Evolutionary conservation across 2,797 vertebrate species (phyloP), one percentile per base, ranked within the genome.

Genomic region (Synaphobranchus kaupii): DNA sequence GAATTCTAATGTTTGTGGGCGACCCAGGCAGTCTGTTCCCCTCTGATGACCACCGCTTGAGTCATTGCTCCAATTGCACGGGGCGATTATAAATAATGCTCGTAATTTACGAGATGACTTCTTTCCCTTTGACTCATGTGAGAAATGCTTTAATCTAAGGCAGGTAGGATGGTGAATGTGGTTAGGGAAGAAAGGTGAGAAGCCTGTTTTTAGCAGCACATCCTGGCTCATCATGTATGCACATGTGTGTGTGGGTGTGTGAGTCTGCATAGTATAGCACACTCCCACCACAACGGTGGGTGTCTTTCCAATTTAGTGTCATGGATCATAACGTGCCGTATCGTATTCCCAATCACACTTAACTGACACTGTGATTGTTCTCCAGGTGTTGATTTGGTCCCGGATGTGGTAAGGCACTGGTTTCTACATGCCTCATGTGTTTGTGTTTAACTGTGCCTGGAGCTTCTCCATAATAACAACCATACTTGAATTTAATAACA

Each of bases 21-120:
- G 54, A 78, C n/a, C 22, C 83, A 22, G 34, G 3, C 52, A 47
- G 4, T 44, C 34, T 34, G 25, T 15, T 80, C 83, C n/a, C 66
- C 52, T 12, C 39, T 15, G 50, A 83, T 87, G 83, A 84, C 50
- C 52, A 39, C 1, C 34, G 68, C 25, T 34, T 95, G 94, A 95
- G 93, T 95, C 95, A 95, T 63, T 1, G 89, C 63, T n/a, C 73
- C 13, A 56, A 39, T 47, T n/a, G 73, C 7, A 58, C 28, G 66
- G 39, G 34, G 28, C 25, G 25, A 52, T 73, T 73, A 50, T 71
- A 73, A 52, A 76, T 54, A 78, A 83, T 54, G 78, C 73, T 84
- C 17, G 76, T 94, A 92, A 94, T 94, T 93, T 93, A 91, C 92
- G 88, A 84, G 92, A 93, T 93, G 86, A 91, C 92, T 92, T 92